Conservation (phyloP, 2,888 invertebrate species). For the Lottia gigantea region DNA sequence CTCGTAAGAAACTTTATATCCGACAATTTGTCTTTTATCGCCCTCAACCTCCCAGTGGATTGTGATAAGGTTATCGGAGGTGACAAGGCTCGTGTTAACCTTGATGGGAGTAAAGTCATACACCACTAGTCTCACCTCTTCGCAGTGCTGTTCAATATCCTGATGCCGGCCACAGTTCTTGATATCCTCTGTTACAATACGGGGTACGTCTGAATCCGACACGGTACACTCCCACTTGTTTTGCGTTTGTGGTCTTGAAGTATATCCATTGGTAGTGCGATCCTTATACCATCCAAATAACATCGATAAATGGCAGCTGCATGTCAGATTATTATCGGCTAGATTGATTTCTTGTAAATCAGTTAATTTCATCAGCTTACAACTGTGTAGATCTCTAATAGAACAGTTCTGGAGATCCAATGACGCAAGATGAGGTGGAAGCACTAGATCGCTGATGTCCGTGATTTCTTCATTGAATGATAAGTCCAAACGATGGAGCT, state of each 20-base stretch:
- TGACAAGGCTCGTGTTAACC: neutral
- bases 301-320: conserved; percentile 30
- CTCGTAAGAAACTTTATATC: neutral
- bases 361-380: conserved; percentile 24
- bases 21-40: neutral
- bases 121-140: neutral
- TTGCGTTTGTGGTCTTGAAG: neutral
- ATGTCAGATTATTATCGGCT: conserved; percentile 31
- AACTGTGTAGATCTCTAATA: conserved; percentile 29
- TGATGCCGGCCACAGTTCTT: neutral
- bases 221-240: conserved; percentile 7
- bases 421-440: conserved; percentile 37
- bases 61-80: neutral
- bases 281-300: conserved; percentile 13
- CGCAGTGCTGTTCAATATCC: neutral
- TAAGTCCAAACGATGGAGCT: conserved; percentile 35
- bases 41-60: neutral
- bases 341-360: conserved; percentile 34
- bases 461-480: conserved; percentile 19
- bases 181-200: neutral
- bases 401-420: conserved; percentile 47
- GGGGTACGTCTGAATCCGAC: neutral
- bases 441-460: conserved; percentile 31
- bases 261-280: neutral
- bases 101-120: neutral